These are phyloP conservation scores for Napeogenes inachia DNA, from an alignment of 2,888 invertebrate genomes.

Conservation along the genomic window DNA sequence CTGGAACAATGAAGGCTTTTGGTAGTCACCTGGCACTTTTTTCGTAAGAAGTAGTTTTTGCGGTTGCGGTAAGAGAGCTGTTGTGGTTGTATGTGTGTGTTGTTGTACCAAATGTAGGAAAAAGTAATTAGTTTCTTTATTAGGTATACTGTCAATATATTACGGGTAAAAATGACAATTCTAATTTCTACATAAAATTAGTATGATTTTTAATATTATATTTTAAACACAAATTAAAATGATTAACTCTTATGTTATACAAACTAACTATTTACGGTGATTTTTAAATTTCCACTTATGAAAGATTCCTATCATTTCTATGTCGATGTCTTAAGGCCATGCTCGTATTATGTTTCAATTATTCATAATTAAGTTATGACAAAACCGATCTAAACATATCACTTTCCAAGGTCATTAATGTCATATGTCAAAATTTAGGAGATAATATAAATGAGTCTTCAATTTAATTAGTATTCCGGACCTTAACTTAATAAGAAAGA, in stretches of 20 bases:
- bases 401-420: not conserved
- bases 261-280: too few relatives aligned
- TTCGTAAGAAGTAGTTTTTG: constrained; percentile 59
- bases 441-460: constrained; percentile 7
- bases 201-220: too few relatives aligned
- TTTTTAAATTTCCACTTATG: constrained; percentile 1
- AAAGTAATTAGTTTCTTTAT: too few relatives aligned
- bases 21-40: constrained; percentile 74
- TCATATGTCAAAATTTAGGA: constrained; percentile 7
- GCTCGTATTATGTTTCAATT: too few relatives aligned
- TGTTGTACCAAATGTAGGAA: too few relatives aligned
- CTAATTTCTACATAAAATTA: too few relatives aligned
- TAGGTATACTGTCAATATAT: too few relatives aligned
- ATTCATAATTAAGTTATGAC: too few relatives aligned
- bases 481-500: constrained; percentile 7
- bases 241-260: too few relatives aligned
- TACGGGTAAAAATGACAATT: too few relatives aligned
- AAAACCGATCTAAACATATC: not conserved
- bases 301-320: constrained; percentile 17
- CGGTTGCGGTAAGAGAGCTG: constrained; percentile 58
- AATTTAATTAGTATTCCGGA: constrained; percentile 17
- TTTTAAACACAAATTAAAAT: too few relatives aligned
- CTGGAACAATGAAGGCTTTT: constrained; percentile 73
- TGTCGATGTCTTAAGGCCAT: too few relatives aligned
- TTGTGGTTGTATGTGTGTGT: constrained; percentile 36